Percentiles rank a stretch among this genome's conserved stretches.
Evolutionary conservation across 2,888 invertebrate species (phyloP).

Genomic region (Theretra japonica): DNA sequence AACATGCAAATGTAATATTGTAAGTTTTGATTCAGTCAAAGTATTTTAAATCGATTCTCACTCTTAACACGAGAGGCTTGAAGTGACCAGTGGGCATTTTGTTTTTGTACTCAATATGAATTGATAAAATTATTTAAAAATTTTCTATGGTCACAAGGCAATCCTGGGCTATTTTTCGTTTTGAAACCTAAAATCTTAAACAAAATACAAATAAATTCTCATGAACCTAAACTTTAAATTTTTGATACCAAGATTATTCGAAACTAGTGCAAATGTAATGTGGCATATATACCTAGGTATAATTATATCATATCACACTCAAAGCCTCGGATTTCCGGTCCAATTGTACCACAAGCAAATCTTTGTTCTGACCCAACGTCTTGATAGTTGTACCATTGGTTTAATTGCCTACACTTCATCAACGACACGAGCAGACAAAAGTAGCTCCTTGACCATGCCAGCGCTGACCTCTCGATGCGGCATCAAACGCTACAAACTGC

Average conservation of each 20-base stretch:
- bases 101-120: too few species aligned
- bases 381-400: neutral
- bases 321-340: neutral
- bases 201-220: too few species aligned
- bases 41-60: too few species aligned
- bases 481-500: slow-evolving; percentile 29
- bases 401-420: slow-evolving; percentile 1
- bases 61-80: too few species aligned
- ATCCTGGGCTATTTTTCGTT: too few species aligned
- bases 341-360: neutral
- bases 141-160: too few species aligned
- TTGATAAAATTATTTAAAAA: too few species aligned
- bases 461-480: slow-evolving; percentile 38
- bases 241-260: neutral
- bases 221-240: too few species aligned
- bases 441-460: slow-evolving; percentile 54
- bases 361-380: neutral
- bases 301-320: neutral
- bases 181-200: too few species aligned
- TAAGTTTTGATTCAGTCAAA: too few species aligned
- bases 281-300: neutral
- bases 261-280: neutral
- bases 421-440: slow-evolving; percentile 22
- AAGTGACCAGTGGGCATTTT: too few species aligned
- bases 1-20: too few species aligned